These are phyloP conservation scores for Meteorus colon DNA, from an alignment of 2,888 invertebrate species.

Conservation along the genomic window DNA sequence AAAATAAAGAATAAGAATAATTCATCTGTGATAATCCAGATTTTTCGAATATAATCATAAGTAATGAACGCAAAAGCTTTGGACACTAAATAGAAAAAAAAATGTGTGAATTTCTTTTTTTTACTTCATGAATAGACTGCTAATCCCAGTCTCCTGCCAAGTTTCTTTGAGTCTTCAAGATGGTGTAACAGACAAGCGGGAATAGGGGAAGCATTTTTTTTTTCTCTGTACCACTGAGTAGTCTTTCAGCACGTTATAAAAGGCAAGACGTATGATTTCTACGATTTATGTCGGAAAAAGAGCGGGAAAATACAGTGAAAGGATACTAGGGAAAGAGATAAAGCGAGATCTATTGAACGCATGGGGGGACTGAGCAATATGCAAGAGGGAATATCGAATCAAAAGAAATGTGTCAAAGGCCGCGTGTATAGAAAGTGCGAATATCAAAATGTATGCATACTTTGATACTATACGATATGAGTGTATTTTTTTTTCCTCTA, in stretches of 20 bases:
- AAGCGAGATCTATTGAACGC: conserved; percentile 52
- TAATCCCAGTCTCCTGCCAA: conserved; percentile 2
- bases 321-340: neutral
- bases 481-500: neutral
- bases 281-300: conserved; percentile 34
- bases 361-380: conserved; percentile 48
- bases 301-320: conserved; percentile 27
- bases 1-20: conserved; percentile 1
- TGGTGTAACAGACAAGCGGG: conserved; percentile 7
- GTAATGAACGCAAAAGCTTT: neutral
- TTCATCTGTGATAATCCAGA: neutral
- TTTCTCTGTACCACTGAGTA: conserved; percentile 18
- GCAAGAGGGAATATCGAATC: conserved; percentile 60
- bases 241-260: conserved; percentile 34
- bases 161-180: conserved; percentile 14
- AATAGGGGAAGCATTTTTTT: conserved; percentile 15
- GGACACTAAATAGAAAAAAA: neutral
- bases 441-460: conserved; percentile 59
- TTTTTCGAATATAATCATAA: neutral
- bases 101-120: neutral
- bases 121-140: neutral
- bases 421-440: conserved; percentile 60
- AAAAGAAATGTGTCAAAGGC: conserved; percentile 71
- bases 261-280: conserved; percentile 25
- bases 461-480: conserved; percentile 59